These are phyloP conservation scores for Erebia aethiops DNA, from an alignment of 2,888 invertebrate genomes.

Conservation along the genomic window DNA sequence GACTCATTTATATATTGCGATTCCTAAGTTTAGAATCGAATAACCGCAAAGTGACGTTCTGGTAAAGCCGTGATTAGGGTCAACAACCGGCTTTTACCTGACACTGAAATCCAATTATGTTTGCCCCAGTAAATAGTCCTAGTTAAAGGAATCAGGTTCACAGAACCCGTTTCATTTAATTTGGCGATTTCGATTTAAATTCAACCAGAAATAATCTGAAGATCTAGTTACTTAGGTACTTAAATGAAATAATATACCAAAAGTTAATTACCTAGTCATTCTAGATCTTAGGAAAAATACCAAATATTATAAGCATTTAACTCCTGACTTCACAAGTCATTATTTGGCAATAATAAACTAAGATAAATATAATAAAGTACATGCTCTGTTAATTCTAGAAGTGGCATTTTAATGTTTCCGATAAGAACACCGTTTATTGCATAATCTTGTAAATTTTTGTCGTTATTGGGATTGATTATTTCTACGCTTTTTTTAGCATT, in stretches of 20 bases:
- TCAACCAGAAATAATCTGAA: not conserved
- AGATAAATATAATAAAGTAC: not conserved
- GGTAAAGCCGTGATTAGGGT: constrained; percentile 46
- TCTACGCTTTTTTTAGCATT: not conserved
- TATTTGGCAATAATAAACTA: constrained; percentile 2
- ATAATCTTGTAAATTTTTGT: not conserved
- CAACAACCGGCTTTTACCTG: constrained; percentile 42
- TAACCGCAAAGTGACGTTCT: constrained; percentile 11
- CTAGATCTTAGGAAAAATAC: not conserved
- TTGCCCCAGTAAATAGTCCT: constrained; percentile 38
- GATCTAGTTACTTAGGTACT: not conserved
- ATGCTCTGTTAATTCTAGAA: not conserved
- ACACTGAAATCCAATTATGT: constrained; percentile 42
- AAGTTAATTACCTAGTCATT: not conserved
- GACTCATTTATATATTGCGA: constrained; percentile 17
- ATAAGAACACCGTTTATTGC: not conserved
- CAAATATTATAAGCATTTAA: not conserved
- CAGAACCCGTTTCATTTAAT: constrained; percentile 12
- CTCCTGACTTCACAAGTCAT: too few species aligned
- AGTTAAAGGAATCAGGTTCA: constrained; percentile 23
- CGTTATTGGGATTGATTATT: not conserved
- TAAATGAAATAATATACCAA: not conserved
- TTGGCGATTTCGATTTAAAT: constrained; percentile 16
- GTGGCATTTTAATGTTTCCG: not conserved
- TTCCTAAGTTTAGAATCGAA: constrained; percentile 30